Conservation (phyloP, 2,888 invertebrate genomes). For the Gibbula magus region DNA sequence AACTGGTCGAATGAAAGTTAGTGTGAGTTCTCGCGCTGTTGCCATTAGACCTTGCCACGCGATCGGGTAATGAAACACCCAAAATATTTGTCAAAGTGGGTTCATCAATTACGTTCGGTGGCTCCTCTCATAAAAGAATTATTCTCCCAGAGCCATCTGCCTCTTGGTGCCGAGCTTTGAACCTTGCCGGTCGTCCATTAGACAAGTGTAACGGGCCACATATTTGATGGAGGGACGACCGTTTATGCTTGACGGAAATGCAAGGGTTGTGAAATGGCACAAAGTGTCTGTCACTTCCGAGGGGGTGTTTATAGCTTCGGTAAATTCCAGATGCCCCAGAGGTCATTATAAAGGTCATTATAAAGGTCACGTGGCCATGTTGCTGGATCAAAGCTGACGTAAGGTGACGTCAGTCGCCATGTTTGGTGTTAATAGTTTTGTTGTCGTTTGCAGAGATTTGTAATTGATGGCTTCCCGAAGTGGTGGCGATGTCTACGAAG, state of each 20-base stretch:
- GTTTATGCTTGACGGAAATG: neutral
- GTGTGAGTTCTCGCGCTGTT: constrained; percentile 14
- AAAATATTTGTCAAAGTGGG: constrained; percentile 25
- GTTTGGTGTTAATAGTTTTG: too few relatives aligned
- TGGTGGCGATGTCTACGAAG: too few relatives aligned
- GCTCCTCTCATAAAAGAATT: constrained; percentile 22
- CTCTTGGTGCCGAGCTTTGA: neutral
- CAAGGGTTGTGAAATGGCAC: neutral
- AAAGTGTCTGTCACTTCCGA: neutral
- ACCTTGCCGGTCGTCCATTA: neutral
- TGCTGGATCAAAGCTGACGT: too few relatives aligned
- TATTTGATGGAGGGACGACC: neutral
- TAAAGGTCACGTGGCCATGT: too few relatives aligned
- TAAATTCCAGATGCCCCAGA: too few relatives aligned
- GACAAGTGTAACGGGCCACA: neutral
- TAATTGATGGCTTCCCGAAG: too few relatives aligned
- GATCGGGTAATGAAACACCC: constrained; percentile 26
- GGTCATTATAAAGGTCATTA: too few relatives aligned
- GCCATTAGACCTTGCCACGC: constrained; percentile 15
- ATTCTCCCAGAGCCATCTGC: constrained; percentile 10
- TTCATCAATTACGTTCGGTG: constrained; percentile 23
- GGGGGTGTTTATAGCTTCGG: too few relatives aligned
- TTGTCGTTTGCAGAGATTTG: too few relatives aligned
- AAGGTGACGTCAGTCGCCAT: too few relatives aligned
- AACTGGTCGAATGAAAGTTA: constrained; percentile 2